Conservation (phyloP, 2,888 invertebrate species). For the Idaea straminata region DNA sequence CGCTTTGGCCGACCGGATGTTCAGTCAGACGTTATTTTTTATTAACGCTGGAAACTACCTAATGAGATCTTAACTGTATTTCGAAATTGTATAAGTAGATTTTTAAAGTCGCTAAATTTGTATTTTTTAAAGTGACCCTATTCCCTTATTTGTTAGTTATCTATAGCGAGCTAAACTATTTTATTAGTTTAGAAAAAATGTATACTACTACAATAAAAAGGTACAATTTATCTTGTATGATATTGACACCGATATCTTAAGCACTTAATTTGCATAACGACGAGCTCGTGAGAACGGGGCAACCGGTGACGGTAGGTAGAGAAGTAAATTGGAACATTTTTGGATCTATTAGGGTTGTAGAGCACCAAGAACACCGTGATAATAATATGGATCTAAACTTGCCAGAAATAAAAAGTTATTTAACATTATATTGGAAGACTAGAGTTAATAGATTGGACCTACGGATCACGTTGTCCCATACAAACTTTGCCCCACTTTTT, state of each 20-base stretch:
- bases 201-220: background rate
- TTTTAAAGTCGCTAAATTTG: background rate
- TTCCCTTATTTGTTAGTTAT: background rate
- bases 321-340: slow-evolving; percentile 29
- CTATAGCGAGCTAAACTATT: background rate
- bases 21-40: background rate
- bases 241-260: background rate
- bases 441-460: too few species aligned
- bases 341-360: slow-evolving; percentile 27
- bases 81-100: background rate
- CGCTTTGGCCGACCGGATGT: background rate
- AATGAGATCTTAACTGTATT: slow-evolving; percentile 1
- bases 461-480: too few species aligned
- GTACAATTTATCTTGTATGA: background rate
- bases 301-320: slow-evolving; percentile 27
- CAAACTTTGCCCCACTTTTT: too few species aligned
- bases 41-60: background rate
- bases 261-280: slow-evolving; percentile 27
- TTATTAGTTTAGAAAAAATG: background rate
- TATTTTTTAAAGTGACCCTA: background rate
- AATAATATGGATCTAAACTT: background rate
- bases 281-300: slow-evolving; percentile 18
- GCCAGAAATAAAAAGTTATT: background rate
- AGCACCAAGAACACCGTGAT: slow-evolving; percentile 1
- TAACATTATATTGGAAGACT: background rate